Evolutionary conservation across 2,797 vertebrate genomes (phyloP).

Genomic region (Limnodromus scolopaceus): DNA sequence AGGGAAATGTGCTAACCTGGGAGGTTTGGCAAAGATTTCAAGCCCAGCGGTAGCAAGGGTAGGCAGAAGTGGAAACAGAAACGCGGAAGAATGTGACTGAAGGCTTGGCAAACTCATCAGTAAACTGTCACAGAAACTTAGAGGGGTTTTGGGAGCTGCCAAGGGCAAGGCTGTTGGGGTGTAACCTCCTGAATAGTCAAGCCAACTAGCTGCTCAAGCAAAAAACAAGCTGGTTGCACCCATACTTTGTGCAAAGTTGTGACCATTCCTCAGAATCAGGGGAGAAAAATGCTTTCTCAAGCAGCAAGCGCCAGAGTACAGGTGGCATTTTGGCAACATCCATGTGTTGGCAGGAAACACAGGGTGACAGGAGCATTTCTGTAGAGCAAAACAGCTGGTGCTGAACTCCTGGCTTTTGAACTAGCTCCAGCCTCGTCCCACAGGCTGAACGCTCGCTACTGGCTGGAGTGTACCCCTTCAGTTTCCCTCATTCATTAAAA

Average conservation of each 20-base stretch:
- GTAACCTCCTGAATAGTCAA: background rate
- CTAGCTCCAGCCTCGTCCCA: background rate
- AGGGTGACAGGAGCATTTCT: background rate
- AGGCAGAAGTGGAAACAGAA: background rate
- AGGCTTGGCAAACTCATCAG: background rate
- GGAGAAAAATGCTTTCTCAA: background rate
- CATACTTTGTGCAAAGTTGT: background rate
- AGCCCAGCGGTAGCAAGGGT: background rate
- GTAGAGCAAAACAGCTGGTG: background rate
- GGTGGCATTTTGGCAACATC: background rate
- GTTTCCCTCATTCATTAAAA: background rate
- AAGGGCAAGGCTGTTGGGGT: background rate
- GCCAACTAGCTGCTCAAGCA: background rate
- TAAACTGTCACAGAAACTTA: background rate
- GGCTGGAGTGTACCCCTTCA: background rate
- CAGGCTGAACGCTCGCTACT: background rate
- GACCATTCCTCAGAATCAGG: background rate
- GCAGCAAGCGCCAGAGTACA: accelerated
- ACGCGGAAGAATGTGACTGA: background rate
- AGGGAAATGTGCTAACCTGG: background rate
- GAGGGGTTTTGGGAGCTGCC: background rate
- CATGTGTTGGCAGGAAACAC: background rate
- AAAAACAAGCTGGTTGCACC: background rate
- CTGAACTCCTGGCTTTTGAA: background rate
- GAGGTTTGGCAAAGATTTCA: background rate